These are phyloP conservation scores for Drosophila imparisetae DNA, from an alignment of 2,888 invertebrate genomes.

Conservation along the genomic window DNA sequence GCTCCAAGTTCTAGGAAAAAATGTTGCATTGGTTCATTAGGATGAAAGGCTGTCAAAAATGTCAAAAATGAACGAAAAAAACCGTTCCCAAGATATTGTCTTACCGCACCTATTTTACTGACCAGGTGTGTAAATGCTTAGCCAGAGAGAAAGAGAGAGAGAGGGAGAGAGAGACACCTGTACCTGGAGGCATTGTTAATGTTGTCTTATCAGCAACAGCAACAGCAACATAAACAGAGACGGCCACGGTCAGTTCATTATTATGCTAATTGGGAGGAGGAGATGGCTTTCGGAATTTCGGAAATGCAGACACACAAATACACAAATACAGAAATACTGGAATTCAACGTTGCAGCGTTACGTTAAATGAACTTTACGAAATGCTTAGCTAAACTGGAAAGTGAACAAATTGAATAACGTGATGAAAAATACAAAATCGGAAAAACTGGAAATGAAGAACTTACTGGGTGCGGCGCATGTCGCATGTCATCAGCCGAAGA, in stretches of 20 bases:
- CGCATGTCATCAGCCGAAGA: conserved; percentile 19
- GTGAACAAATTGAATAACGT: conserved; percentile 23
- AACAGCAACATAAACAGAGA: neutral
- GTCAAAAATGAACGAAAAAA: neutral
- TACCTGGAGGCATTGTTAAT: conserved; percentile 3
- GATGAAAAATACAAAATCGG: conserved; percentile 18
- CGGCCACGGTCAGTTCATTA: conserved; percentile 50
- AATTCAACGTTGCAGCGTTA: conserved; percentile 23
- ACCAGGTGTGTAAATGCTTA: conserved; percentile 3
- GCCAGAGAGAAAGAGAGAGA: neutral
- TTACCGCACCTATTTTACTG: neutral
- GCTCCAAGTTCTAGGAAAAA: too few relatives aligned
- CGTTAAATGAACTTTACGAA: conserved; percentile 44
- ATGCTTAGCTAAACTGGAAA: conserved; percentile 26
- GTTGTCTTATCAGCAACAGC: conserved; percentile 44
- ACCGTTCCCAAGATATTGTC: neutral
- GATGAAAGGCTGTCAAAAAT: too few relatives aligned
- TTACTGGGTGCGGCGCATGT: conserved; percentile 34
- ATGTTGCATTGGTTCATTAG: too few relatives aligned
- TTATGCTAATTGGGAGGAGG: conserved; percentile 68
- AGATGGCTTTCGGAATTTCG: conserved; percentile 45
- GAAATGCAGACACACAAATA: conserved; percentile 58
- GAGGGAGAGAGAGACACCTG: conserved; percentile 1
- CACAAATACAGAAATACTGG: neutral
- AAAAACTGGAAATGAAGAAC: conserved; percentile 43